phyloP scores from a whole-genome alignment of 2,113 vertebrate genomes.

The Ptychochromis oligacanthus region DNA sequence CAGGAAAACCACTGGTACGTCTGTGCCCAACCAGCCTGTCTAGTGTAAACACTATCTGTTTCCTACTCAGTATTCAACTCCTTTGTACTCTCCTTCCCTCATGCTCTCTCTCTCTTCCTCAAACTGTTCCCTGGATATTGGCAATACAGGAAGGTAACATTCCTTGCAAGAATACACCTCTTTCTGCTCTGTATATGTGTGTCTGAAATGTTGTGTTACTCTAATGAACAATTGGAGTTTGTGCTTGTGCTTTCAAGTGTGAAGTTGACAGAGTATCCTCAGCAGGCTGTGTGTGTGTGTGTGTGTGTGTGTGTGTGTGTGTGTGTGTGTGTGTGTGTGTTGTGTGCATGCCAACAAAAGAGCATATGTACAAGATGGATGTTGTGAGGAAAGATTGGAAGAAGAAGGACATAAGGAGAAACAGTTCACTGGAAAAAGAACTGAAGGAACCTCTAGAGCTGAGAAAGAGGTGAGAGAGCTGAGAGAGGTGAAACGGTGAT shows the following conservation, averaged over 20 bases:
- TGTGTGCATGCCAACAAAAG: background rate
- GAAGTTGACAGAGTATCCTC: slow-evolving; percentile 14
- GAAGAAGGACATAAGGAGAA: background rate
- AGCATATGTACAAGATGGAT: slow-evolving; percentile 4
- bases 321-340: background rate
- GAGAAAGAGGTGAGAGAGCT: background rate
- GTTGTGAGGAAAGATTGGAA: background rate
- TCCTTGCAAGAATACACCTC: background rate
- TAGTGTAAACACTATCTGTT: background rate
- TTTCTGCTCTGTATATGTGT: background rate
- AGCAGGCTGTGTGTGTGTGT: background rate
- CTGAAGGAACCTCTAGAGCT: background rate
- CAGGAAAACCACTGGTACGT: background rate
- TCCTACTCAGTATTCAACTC: background rate
- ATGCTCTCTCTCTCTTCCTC: background rate
- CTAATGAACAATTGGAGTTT: slow-evolving; percentile 7
- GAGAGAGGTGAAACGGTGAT: background rate
- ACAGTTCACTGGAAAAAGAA: background rate
- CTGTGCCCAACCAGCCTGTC: background rate
- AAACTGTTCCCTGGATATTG: background rate
- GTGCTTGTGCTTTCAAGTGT: slow-evolving; percentile 16
- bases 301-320: too few relatives aligned
- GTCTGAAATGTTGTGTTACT: background rate
- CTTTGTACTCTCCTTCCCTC: background rate
- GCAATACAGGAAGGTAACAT: slow-evolving; percentile 5